phyloP scores from a whole-genome alignment of 2,113 vertebrate genomes.

The Romanogobio albipinnatus region DNA sequence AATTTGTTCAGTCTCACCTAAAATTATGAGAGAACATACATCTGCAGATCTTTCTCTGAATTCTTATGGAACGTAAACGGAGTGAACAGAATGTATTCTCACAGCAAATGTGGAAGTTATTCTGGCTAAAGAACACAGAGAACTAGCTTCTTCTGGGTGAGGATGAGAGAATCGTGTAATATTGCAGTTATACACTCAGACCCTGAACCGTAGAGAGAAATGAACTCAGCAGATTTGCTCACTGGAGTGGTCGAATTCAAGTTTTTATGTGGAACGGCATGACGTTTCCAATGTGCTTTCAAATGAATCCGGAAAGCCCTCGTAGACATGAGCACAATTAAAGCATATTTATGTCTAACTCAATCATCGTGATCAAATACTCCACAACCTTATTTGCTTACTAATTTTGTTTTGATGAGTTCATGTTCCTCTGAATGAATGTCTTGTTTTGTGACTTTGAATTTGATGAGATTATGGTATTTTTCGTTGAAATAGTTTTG shows the following conservation, averaged over 20 bases:
- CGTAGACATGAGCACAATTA: slow-evolving; percentile 47
- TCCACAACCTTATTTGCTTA: slow-evolving; percentile 26
- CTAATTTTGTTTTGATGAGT: slow-evolving; percentile 50
- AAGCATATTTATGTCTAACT: slow-evolving; percentile 52
- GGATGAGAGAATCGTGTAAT: background rate
- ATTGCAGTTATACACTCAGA: background rate
- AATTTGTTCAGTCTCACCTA: background rate
- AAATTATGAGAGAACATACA: background rate
- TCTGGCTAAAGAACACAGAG: slow-evolving; percentile 14
- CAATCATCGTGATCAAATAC: slow-evolving; percentile 56
- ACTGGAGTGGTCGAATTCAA: background rate
- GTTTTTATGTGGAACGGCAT: slow-evolving; percentile 32
- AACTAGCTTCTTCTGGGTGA: background rate
- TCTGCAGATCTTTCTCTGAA: background rate
- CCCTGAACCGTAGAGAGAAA: background rate
- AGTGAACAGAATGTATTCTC: slow-evolving; percentile 14
- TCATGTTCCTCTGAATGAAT: slow-evolving; percentile 46
- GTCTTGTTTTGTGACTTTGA: slow-evolving; percentile 47
- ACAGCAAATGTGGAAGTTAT: background rate
- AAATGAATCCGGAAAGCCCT: slow-evolving; percentile 35
- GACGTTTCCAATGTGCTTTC: slow-evolving; percentile 18
- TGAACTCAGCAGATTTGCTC: background rate
- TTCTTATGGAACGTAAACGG: background rate
- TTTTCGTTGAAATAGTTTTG: slow-evolving; percentile 46
- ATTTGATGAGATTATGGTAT: slow-evolving; percentile 41